Conservation (phyloP, 2,113 vertebrate species). For the Meleagris gallopavo region DNA sequence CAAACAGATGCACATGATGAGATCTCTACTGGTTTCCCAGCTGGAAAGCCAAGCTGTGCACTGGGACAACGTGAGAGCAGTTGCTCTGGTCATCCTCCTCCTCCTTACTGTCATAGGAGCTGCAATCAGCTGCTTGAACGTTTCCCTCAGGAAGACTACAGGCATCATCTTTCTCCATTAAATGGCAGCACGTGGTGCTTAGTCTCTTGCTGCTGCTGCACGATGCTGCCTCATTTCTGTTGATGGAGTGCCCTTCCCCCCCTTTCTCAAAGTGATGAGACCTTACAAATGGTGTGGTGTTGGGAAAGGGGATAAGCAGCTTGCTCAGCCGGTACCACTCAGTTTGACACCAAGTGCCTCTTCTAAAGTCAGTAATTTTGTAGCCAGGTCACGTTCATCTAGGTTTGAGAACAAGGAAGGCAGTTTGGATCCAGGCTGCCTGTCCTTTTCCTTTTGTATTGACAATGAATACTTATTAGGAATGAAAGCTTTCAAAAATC, state of each 20-base stretch:
- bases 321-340: background rate
- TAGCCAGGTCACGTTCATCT: background rate
- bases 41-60: background rate
- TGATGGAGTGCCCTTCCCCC: background rate
- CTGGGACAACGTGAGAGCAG: constrained; percentile 43
- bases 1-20: constrained; percentile 78
- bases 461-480: background rate
- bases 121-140: constrained; percentile 64
- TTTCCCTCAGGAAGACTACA: constrained; percentile 37
- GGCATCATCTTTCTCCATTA: constrained; percentile 31
- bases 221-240: background rate
- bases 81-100: constrained; percentile 66
- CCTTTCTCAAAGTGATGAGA: background rate
- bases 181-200: background rate
- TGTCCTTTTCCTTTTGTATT: background rate
- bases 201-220: background rate
- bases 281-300: background rate
- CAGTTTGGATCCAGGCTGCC: background rate
- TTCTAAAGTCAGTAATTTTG: background rate
- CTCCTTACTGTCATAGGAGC: constrained; percentile 79
- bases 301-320: background rate
- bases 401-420: background rate
- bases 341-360: background rate
- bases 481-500: background rate
- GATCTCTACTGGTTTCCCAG: constrained; percentile 75